Conservation (phyloP, 2,113 vertebrate species). For the Myotis lucifugus region DNA sequence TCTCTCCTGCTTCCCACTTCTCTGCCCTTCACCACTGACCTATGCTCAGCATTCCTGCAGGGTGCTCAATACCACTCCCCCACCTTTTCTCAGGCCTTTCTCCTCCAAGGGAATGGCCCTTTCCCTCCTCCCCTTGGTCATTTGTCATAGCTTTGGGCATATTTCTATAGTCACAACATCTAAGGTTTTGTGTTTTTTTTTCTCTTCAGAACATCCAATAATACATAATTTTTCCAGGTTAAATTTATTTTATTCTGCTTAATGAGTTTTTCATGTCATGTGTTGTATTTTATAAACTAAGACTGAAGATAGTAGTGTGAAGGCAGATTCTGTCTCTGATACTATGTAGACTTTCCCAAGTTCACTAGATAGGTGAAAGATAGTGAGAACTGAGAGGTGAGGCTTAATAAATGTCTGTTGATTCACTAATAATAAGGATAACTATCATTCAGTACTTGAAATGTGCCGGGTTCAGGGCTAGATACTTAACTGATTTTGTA, state of each 20-base stretch:
- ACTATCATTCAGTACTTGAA: neutral
- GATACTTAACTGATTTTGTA: neutral
- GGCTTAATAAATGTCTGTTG: neutral
- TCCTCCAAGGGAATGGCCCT: neutral
- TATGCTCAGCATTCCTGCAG: neutral
- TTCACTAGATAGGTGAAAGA: neutral
- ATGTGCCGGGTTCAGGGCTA: neutral
- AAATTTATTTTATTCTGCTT: neutral
- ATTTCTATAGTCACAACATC: neutral
- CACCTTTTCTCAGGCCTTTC: neutral
- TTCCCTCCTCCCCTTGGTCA: neutral
- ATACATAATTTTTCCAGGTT: neutral
- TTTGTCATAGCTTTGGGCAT: neutral
- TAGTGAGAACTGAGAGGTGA: neutral
- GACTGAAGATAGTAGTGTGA: neutral
- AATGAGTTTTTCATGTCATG: neutral
- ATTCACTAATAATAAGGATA: constrained; percentile 18
- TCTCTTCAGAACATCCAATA: neutral
- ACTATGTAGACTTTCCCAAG: neutral
- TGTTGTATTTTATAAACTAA: neutral
- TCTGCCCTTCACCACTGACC: neutral
- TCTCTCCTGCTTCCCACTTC: too few species aligned
- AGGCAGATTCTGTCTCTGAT: neutral
- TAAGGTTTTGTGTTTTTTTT: neutral
- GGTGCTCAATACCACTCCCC: too few species aligned